Evolutionary conservation across 2,797 vertebrate genomes (phyloP), one percentile per base, ranked within the genome.

Genomic region (Myotis pilosus): DNA sequence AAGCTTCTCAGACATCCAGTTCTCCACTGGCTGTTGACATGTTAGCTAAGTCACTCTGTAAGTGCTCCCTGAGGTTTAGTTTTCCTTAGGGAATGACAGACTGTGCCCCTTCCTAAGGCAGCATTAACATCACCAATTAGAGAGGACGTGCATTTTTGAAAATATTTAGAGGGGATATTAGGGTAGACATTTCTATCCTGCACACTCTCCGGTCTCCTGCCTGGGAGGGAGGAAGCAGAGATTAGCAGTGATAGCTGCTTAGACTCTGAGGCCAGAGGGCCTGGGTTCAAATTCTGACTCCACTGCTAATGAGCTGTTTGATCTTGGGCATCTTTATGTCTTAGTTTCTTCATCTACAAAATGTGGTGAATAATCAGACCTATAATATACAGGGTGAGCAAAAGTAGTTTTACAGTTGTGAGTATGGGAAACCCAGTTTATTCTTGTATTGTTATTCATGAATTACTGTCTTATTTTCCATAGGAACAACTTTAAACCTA

Each of bases 261-360:
- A 51, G 47, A 53, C 38, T 71, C 15, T 60, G 41, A 36, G 2
- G 5, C 8, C 69, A 68, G 0, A 75, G 78, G 12, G 22, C 41
- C 17, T 51, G 53, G 44, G 71, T 95, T 49, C 38, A 47, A 89
- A 87, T 88, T 96, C 72, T 36, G 10, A 81, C 36, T 81, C 41
- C 9, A 28, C 4, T 8, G 8, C 62, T 94, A 33, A 38, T 74
- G 79, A 81, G 49, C 75, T 80, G 10, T 25, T 10, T 66, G 38
- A 72, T 8, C 30, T 76, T 66, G 53, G 33, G 41, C 62, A 53
- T 69, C 44, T 94, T 51, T 23, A 49, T 49, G 7, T 51, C 36
- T 89, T 19, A 30, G 2, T 89, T 78, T 92, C 74, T 9, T 95
- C 11, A 62, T 33, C 38, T 84, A 30, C 76, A 72, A 64, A 80